Evolutionary conservation across 2,797 vertebrate species (phyloP), one percentile per base, ranked within the genome.

Genomic region (Platalea minor): DNA sequence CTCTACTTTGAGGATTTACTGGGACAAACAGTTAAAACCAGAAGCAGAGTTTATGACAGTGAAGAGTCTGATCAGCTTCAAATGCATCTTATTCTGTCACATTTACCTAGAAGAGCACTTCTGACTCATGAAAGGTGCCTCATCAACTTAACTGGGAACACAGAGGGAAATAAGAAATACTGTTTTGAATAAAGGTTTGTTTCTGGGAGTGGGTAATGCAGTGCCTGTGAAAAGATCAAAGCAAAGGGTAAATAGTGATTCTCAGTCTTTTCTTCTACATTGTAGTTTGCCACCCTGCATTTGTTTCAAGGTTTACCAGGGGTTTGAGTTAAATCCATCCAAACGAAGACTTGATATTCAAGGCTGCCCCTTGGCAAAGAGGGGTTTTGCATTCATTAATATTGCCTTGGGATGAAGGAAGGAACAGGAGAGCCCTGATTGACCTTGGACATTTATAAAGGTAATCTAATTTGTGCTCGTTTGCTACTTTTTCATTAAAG

Each of bases 401-500:
- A 93, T 85, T 95, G 95, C 87, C 82, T 94, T 93, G 94, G 89
- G 94, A 97, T 93, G 91, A 95, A 90, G 91, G 89, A 95, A 96
- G 79, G 91, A 96, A 45, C 87, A 88, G 69, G 82, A 94, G 93
- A 96, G 85, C 95, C 79, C 91, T 94, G 94, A 92, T 23, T 96
- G 94, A 96, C 96, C 96, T 93, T 92, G 93, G 94, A 84, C 89
- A 90, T 93, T 97, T 97, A 96, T 96, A 94, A 97, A 97, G 73
- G 91, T 93, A 97, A 97, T 96, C 95, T 95, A 96, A 97, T 97
- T 97, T 96, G 95, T 81, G 94, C 91, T 96, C 17, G 23, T 97
- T 96, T 97, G 95, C 93, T 96, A 95, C 92, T 97, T 97, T 97
- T 96, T 94, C 96, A 97, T 97, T 97, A 96, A 93, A 97, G 85